Base-by-base conservation (phyloP, 2,113 vertebrate species). In the Argyrosomus japonicus region DNA sequence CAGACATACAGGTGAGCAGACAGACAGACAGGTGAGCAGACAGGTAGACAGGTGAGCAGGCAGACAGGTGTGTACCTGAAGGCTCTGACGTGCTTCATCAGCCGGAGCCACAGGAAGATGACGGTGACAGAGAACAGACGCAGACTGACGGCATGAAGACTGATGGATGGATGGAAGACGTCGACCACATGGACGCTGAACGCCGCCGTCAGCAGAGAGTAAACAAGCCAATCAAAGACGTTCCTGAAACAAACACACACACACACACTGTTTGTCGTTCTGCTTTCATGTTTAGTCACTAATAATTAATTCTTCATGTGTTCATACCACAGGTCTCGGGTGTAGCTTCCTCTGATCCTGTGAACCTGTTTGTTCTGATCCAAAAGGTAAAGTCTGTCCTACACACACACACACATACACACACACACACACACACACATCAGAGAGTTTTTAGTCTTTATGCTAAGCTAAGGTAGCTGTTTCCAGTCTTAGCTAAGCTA, bases 71-170 rank as follows among this genome's bases (percentile, higher is more conserved):
- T 61, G 48, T 62, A 95, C 95, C 93, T 93, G 79, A 95, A 95
- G 29, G 93, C 93, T 77, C 94, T 75, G 75, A 95, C 91, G 5
- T 95, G 93, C 82, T 95, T 95, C 94, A 95, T 93, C 60, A 95
- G 87, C 21, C 94, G 60, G 27, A 95, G 84, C 94, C 95, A 95
- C 57, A 95, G 91, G 83, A 94, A 93, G 84, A 95, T 73, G 56
- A 95, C 17, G 19, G 88, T 81, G 48, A 95, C 73, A 0, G 94
- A 88, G 27, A 95, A 94, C 43, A 95, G 85, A 11, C 90, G 91
- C 5, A 93, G 86, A 70, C 89, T 92, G 68, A 54, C 1, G 1
- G 58, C 48, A 43, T 81, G 75, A 40, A 94, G 85, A 3, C 12
- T 0, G 13, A 4, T 12, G 0, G 87, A 81, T 0, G 88, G 81